A percentile compares a stretch with the other conserved stretches of the same genome.
Evolutionary conservation across 1,140 invertebrate species (phyloP).

Genomic region (Drosophila biarmipes): DNA sequence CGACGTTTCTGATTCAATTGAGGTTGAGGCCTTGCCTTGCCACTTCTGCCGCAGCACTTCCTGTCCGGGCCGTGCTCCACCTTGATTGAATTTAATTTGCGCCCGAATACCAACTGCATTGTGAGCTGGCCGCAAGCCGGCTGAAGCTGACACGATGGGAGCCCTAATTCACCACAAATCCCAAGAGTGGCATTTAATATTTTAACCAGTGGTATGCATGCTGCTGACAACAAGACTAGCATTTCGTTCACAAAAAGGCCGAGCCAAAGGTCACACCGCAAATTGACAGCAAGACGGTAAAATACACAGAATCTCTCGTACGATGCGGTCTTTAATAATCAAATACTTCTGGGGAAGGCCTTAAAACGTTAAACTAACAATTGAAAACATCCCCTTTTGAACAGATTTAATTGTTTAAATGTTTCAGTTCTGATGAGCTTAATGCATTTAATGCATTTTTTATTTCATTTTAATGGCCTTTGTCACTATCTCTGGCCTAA

Average conservation of each 20-base stretch:
- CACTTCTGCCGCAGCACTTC: neutral
- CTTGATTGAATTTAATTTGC: neutral
- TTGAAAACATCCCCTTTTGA: no score
- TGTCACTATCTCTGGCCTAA: neutral
- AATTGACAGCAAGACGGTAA: no score
- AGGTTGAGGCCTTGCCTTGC: neutral
- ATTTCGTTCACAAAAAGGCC: neutral
- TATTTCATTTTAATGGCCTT: neutral
- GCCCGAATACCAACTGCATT: neutral
- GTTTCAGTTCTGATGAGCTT: no score
- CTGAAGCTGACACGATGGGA: neutral
- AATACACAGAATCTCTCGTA: no score
- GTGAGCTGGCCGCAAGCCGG: neutral
- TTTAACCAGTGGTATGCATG: neutral
- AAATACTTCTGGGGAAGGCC: no score
- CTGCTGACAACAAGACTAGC: neutral
- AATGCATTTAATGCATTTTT: no score
- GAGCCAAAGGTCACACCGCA: no score
- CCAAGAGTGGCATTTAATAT: neutral
- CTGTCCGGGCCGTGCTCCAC: neutral
- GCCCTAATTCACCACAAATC: neutral
- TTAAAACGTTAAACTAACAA: no score
- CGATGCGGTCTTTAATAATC: no score
- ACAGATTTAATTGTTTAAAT: no score
- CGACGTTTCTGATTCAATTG: neutral